Conservation (phyloP, 2,797 vertebrate species). For the Synanceia verrucosa region DNA sequence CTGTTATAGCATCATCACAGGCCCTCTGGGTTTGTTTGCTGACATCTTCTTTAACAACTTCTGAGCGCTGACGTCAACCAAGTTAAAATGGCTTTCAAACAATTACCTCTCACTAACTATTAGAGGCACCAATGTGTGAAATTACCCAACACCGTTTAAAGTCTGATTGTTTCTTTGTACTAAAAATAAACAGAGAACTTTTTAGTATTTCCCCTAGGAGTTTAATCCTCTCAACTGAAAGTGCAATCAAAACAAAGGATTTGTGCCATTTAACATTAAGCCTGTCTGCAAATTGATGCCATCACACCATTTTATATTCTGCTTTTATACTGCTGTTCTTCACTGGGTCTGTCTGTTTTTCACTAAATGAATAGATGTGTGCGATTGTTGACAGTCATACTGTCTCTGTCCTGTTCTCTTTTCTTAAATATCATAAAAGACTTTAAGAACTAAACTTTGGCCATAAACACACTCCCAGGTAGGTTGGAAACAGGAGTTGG, state of each 20-base stretch:
- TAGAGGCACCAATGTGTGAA: constrained; percentile 64
- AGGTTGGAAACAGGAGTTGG: not conserved
- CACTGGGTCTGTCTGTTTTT: not conserved
- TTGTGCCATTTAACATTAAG: not conserved
- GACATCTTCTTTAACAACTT: constrained; percentile 32
- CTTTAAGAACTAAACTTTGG: too few species aligned
- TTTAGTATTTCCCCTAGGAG: constrained; percentile 37
- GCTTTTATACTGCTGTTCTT: not conserved
- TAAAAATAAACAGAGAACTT: constrained; percentile 54
- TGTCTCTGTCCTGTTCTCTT: not conserved
- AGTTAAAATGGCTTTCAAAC: constrained; percentile 50
- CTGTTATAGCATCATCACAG: not conserved
- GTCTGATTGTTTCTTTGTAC: constrained; percentile 47
- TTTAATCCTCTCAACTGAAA: not conserved
- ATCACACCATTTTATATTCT: not conserved
- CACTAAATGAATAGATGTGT: not conserved
- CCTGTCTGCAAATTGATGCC: not conserved
- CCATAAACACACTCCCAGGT: not conserved
- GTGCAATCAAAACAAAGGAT: not conserved
- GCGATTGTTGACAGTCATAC: not conserved
- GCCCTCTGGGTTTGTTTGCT: constrained; percentile 37
- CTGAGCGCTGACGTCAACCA: constrained; percentile 45
- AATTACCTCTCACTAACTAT: constrained; percentile 57
- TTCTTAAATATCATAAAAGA: not conserved
- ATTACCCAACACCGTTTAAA: constrained; percentile 46